Conservation (phyloP, 2,888 invertebrate genomes). For the Adela reaumurella region DNA sequence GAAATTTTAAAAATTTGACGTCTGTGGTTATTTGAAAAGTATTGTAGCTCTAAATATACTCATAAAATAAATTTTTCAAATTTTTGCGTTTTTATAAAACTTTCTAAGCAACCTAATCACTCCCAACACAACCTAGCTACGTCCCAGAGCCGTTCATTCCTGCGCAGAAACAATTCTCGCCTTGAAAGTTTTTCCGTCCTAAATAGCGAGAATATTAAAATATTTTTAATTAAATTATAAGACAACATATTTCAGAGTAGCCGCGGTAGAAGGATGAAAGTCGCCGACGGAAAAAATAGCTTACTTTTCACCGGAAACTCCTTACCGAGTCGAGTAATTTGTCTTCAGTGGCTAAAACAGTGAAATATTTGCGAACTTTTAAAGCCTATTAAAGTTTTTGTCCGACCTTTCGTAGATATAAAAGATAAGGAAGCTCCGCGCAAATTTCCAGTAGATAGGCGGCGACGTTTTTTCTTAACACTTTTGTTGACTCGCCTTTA, state of each 20-base stretch:
- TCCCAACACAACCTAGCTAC: too few relatives aligned
- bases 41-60: too few relatives aligned
- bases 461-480: constrained; percentile 2
- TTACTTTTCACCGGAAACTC: constrained; percentile 14
- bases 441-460: constrained; percentile 9
- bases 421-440: constrained; percentile 17
- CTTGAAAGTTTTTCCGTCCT: not conserved
- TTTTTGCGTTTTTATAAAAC: too few relatives aligned
- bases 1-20: too few relatives aligned
- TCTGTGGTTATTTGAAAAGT: too few relatives aligned
- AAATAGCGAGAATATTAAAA: not conserved
- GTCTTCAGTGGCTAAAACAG: constrained; percentile 43
- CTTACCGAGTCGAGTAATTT: constrained; percentile 33
- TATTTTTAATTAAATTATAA: not conserved
- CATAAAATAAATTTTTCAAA: too few relatives aligned
- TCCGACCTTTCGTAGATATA: constrained; percentile 23
- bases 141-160: too few relatives aligned
- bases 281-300: not conserved
- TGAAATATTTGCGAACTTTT: constrained; percentile 45
- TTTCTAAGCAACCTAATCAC: too few relatives aligned
- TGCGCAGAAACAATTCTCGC: too few relatives aligned
- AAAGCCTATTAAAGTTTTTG: constrained; percentile 37
- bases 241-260: not conserved
- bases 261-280: not conserved
- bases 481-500: constrained; percentile 22